Evolutionary conservation across 2,888 invertebrate species (phyloP), one percentile per base, ranked within the genome.

Genomic region (Heliconius aoede): DNA sequence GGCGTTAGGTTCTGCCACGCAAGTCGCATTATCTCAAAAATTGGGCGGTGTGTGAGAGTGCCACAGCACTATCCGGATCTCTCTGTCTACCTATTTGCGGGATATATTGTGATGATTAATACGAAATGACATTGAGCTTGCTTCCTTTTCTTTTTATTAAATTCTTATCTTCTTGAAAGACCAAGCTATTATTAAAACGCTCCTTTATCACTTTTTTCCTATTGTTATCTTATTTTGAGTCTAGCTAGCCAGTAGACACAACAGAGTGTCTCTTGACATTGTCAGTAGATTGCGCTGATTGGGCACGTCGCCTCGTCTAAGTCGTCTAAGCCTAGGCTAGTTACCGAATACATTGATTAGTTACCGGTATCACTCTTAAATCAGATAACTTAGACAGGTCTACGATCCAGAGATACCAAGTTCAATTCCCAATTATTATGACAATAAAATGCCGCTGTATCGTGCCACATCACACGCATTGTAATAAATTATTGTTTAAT

Each of bases 261-360:
- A 36, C 51, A 24, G 69, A 79, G 72, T 76, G 72, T 40, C 72
- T 72, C 77, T 78, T 78, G 77, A 78, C 74, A 80, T 72, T 78
- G 77, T 77, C 73, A 80, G 26, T 72, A 24, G 80, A 80, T 80
- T 67, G 75, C 64, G 68, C 68, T 69, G 78, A 80, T 78, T 78
- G 51, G 72, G 73, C 80, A 80, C 75, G 77, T 46, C 58, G 18
- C 46, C 7, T 55, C 55, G n/a, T n/a, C 60, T 58, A 18, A 21
- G 11, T 26, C 58, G 11, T 26, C 58, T 40, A 72, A 61, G 32
- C 32, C 18, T 69, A 75, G 32, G 69, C 51, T 51, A 28, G 69
- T 55, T 51, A 51, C 69, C 51, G 51, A 51, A 61, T 21, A 61
- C 26, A 24, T 72, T 24, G 61, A 30, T 69, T 55, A 18, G 30